Evolutionary conservation across 2,888 invertebrate genomes (phyloP).

Genomic region (Sylvicola cinctus): DNA sequence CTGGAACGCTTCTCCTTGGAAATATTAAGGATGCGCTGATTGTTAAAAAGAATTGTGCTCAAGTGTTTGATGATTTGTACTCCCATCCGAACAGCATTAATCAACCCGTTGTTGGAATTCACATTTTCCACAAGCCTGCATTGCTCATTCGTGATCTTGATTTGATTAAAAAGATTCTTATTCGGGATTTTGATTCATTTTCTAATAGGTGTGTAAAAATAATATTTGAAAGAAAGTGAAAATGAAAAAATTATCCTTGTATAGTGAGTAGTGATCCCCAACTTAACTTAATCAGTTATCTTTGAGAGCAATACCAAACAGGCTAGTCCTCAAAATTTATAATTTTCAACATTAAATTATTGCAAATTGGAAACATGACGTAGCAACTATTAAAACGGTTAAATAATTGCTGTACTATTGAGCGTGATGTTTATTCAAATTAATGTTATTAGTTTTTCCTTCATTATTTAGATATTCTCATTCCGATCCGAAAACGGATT

Average conservation of each 20-base stretch:
- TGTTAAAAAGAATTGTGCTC: conserved; percentile 14
- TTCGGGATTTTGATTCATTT: conserved; percentile 27
- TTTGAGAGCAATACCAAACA: too few relatives aligned
- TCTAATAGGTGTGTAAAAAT: conserved; percentile 16
- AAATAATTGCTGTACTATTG: too few relatives aligned
- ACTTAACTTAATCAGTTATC: too few relatives aligned
- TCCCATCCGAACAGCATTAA: conserved; percentile 13
- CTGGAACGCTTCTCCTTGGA: conserved; percentile 24
- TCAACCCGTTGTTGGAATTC: conserved; percentile 19
- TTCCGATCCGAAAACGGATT: conserved; percentile 18
- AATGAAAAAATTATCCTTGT: too few relatives aligned
- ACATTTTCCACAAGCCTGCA: conserved; percentile 25
- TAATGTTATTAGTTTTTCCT: too few relatives aligned
- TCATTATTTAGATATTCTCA: conserved; percentile 11
- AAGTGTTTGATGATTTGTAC: conserved; percentile 21
- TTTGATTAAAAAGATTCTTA: conserved; percentile 24
- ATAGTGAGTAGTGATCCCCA: too few relatives aligned
- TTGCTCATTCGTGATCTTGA: conserved; percentile 26
- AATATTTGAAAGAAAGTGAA: too few relatives aligned
- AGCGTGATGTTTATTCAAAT: too few relatives aligned
- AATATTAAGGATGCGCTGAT: conserved; percentile 20
- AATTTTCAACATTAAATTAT: too few relatives aligned
- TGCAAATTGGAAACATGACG: too few relatives aligned
- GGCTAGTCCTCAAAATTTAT: too few relatives aligned
- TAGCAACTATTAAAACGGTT: too few relatives aligned